Conservation (phyloP, 2,113 vertebrate genomes). For the Equus przewalskii region DNA sequence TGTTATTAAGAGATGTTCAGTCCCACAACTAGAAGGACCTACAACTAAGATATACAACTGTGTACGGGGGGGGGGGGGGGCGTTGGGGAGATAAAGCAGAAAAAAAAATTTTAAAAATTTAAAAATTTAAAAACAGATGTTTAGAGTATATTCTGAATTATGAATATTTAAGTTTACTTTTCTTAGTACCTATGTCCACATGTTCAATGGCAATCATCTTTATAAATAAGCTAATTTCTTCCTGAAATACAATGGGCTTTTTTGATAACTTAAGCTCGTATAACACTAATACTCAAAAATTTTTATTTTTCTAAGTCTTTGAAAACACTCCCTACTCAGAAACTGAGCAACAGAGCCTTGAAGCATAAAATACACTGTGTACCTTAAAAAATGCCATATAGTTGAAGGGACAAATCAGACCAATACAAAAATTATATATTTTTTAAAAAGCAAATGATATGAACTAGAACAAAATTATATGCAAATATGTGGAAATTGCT, state of each 20-base stretch:
- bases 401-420: not conserved
- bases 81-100: no score
- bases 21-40: no score
- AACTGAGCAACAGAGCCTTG: not conserved
- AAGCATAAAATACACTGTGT: not conserved
- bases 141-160: not conserved
- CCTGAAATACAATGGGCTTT: not conserved
- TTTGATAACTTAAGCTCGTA: not conserved
- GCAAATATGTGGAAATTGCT: not conserved
- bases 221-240: not conserved
- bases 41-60: no score
- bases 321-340: not conserved
- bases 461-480: not conserved
- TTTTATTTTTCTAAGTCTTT: not conserved
- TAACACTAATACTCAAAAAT: not conserved
- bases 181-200: not conserved
- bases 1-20: not conserved
- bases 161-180: not conserved
- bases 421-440: not conserved
- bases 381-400: not conserved
- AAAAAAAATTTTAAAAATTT: no score
- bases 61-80: no score
- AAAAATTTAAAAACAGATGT: not conserved
- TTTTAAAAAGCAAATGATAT: not conserved
- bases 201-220: not conserved